Percentiles rank a stretch among this genome's conserved stretches.
Evolutionary conservation across 2,113 vertebrate genomes (phyloP).

Genomic region (Oryzias javanicus): DNA sequence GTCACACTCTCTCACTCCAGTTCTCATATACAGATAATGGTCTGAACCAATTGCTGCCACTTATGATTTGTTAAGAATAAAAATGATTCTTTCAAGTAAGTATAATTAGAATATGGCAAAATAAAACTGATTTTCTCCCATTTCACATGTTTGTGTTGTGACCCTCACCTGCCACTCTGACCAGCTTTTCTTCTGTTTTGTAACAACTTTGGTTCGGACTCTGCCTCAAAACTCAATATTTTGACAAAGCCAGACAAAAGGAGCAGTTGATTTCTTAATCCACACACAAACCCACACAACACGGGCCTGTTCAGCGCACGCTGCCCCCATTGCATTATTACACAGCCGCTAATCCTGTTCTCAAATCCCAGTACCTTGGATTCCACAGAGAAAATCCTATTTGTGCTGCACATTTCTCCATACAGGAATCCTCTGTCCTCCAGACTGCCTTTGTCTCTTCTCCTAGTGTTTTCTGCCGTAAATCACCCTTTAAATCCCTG

Average conservation of each 20-base stretch:
- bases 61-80: too few species aligned
- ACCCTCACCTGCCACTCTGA: slow-evolving; percentile 18
- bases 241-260: slow-evolving; percentile 5
- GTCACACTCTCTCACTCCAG: too few species aligned
- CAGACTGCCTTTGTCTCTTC: slow-evolving; percentile 59
- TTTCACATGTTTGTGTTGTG: neutral
- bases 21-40: too few species aligned
- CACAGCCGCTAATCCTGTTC: slow-evolving; percentile 79
- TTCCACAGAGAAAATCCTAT: slow-evolving; percentile 74
- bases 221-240: slow-evolving; percentile 49
- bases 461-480: slow-evolving; percentile 38
- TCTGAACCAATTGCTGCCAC: too few species aligned
- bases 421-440: slow-evolving; percentile 59
- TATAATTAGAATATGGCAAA: too few species aligned
- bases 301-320: slow-evolving; percentile 27
- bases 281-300: slow-evolving; percentile 26
- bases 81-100: too few species aligned
- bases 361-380: slow-evolving; percentile 75
- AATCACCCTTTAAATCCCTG: slow-evolving; percentile 45
- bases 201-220: slow-evolving; percentile 40
- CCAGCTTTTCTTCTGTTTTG: slow-evolving; percentile 54
- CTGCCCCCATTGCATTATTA: slow-evolving; percentile 70
- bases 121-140: too few species aligned
- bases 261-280: slow-evolving; percentile 53
- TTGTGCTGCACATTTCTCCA: slow-evolving; percentile 68